Percentiles rank a stretch among this genome's conserved stretches.
Conservation (phyloP, 92 coral and sea anemone genomes). For the Palythoa caribaeorum region DNA sequence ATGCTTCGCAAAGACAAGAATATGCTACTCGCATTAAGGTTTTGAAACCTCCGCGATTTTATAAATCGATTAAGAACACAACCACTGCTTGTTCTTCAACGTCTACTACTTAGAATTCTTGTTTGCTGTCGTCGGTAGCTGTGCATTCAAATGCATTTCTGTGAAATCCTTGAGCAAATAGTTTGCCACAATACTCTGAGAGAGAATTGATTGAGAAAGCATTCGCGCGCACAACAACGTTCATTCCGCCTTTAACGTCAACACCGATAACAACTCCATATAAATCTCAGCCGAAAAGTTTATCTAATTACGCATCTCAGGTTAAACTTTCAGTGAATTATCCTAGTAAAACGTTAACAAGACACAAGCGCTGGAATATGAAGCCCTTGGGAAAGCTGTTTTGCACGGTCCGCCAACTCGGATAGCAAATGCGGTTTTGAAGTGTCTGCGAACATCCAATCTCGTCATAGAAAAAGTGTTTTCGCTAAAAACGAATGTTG, state of each 20-base stretch:
- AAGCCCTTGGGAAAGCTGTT: slow-evolving; percentile 57
- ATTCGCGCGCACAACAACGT: not conserved
- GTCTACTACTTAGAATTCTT: no score
- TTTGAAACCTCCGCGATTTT: no score
- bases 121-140: no score
- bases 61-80: no score
- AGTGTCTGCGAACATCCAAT: slow-evolving; percentile 33
- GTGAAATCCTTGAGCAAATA: no score
- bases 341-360: slow-evolving; percentile 56
- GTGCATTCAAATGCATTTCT: no score
- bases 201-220: no score
- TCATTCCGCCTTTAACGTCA: not conserved
- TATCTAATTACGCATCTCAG: not conserved
- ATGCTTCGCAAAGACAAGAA: no score
- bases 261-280: not conserved
- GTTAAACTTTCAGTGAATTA: slow-evolving; percentile 57
- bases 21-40: no score
- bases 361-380: slow-evolving; percentile 41
- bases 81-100: no score
- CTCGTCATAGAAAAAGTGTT: slow-evolving; percentile 50
- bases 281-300: not conserved
- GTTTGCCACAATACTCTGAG: no score
- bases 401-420: slow-evolving; percentile 60
- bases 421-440: slow-evolving; percentile 63
- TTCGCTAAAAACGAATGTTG: not conserved